A percentile compares a stretch with the other conserved stretches of the same genome.
Conservation (phyloP, 2,113 vertebrate genomes). For the Alaudala cheleensis region DNA sequence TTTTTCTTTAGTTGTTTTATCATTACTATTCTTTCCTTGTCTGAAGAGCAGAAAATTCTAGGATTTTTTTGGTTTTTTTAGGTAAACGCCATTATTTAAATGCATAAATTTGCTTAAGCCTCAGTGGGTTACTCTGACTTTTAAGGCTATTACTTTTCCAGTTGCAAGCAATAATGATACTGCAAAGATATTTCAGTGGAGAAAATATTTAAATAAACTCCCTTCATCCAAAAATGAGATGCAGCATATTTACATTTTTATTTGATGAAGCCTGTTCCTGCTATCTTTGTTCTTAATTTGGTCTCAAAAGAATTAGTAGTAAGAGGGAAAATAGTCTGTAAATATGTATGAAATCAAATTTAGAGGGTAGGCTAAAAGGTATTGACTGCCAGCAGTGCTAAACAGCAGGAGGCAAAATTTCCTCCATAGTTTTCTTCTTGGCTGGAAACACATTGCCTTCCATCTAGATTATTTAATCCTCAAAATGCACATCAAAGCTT, state of each 20-base stretch:
- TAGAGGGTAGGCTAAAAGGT: slow-evolving; percentile 85
- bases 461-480: slow-evolving; percentile 97
- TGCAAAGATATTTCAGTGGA: slow-evolving; percentile 69
- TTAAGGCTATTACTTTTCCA: slow-evolving; percentile 69
- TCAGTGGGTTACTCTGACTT: slow-evolving; percentile 57
- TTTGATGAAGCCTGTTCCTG: slow-evolving; percentile 78
- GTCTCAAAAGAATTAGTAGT: slow-evolving; percentile 82
- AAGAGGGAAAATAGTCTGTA: slow-evolving; percentile 84
- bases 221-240: slow-evolving; percentile 82
- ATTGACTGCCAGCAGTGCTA: slow-evolving; percentile 81
- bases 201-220: slow-evolving; percentile 82
- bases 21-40: neutral
- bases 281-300: slow-evolving; percentile 86
- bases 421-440: slow-evolving; percentile 86
- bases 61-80: neutral
- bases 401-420: slow-evolving; percentile 90
- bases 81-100: slow-evolving; percentile 57
- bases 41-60: slow-evolving; percentile 12
- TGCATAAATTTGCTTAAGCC: slow-evolving; percentile 39
- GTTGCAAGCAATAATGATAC: slow-evolving; percentile 70
- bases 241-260: slow-evolving; percentile 85
- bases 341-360: slow-evolving; percentile 86
- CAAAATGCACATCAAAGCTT: slow-evolving; percentile 95
- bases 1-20: neutral
- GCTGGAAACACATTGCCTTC: slow-evolving; percentile 88